phyloP scores from a whole-genome alignment of 92 coral and sea anemone species.

The Desmophyllum pertusum region DNA sequence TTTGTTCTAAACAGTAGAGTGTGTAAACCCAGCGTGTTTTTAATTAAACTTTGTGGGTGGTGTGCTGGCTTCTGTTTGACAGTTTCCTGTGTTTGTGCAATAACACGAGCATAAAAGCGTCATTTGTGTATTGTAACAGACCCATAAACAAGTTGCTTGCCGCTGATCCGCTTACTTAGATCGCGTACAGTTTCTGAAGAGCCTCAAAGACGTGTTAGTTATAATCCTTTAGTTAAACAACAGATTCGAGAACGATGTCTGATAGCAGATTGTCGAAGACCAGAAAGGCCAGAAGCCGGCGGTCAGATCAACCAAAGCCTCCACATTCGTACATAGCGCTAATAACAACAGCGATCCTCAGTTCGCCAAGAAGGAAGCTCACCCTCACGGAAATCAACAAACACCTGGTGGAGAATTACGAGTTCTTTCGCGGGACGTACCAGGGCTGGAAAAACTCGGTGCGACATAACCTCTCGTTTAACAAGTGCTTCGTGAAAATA shows the following conservation, averaged over 20 bases:
- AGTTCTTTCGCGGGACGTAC: conserved; percentile 92
- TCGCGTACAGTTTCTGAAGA: conserved; percentile 1
- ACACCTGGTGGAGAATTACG: conserved; percentile 84
- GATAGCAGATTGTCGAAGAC: conserved; percentile 13
- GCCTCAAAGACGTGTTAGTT: conserved; percentile 19
- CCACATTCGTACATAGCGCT: conserved; percentile 99
- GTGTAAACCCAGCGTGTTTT: conserved; percentile 38
- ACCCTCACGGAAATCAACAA: conserved; percentile 97
- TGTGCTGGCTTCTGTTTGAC: conserved; percentile 17
- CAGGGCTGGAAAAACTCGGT: conserved; percentile 99
- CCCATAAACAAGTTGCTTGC: conserved; percentile 22
- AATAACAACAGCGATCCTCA: conserved; percentile 96
- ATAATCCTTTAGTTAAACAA: conserved; percentile 19
- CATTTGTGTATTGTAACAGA: conserved; percentile 41
- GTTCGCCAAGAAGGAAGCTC: conserved; percentile 88
- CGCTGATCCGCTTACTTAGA: conserved; percentile 25
- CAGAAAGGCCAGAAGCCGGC: conserved; percentile 15
- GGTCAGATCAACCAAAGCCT: conserved; percentile 73
- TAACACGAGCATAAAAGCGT: conserved; percentile 37
- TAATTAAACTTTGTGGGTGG: conserved; percentile 59
- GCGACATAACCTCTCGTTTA: conserved; percentile 96
- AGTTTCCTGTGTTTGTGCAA: conserved; percentile 51
- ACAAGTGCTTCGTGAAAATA: conserved; percentile 96
- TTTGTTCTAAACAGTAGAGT: not conserved
- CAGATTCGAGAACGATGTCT: conserved; percentile 27